Evolutionary conservation across 2,797 vertebrate species (phyloP).

Genomic region (Agapornis canus): DNA sequence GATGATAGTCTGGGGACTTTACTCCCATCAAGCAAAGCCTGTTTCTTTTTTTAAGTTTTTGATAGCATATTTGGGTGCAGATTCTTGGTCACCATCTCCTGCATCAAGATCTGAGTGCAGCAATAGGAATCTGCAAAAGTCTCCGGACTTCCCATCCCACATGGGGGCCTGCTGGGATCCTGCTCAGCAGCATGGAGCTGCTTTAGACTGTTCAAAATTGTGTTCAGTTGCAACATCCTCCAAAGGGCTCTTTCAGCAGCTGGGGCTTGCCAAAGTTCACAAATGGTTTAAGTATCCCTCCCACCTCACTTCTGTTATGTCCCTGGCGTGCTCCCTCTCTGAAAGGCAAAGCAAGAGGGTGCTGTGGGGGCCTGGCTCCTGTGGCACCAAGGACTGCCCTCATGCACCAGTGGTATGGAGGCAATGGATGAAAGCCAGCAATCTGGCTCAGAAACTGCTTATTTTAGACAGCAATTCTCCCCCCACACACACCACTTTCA

Average conservation of each 20-base stretch:
- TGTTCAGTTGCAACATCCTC: background rate
- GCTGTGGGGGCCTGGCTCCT: background rate
- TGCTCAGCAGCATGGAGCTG: background rate
- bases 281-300: background rate
- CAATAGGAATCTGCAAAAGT: background rate
- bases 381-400: background rate
- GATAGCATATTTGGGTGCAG: accelerated
- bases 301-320: background rate
- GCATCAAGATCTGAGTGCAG: background rate
- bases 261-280: slow-evolving; percentile 7
- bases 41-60: background rate
- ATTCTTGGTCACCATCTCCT: background rate
- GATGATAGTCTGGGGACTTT: background rate
- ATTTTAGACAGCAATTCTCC: background rate
- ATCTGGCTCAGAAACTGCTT: background rate
- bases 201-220: background rate
- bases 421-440: background rate
- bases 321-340: accelerated
- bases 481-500: accelerated
- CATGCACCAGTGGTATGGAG: background rate
- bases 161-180: background rate
- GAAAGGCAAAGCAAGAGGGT: background rate
- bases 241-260: background rate
- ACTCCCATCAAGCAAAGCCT: background rate
- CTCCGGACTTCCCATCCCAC: background rate